Evolutionary conservation across 2,113 vertebrate species (phyloP), one percentile per base, ranked within the genome.

Genomic region (Aphyosemion australe): DNA sequence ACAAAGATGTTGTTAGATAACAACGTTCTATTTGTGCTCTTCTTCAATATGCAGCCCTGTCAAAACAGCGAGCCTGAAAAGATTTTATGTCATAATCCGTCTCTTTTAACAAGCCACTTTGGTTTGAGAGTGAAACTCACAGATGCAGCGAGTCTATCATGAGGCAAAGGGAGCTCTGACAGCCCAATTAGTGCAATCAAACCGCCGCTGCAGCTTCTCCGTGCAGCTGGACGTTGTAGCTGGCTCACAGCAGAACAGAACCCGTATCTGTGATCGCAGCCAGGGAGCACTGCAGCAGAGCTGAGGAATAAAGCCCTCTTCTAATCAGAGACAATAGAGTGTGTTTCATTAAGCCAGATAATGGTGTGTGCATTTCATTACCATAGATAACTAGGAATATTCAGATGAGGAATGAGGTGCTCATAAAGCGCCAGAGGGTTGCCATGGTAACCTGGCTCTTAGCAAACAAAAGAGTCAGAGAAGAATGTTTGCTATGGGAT

Each of bases 301-400:
- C 51, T 1, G 65, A 78, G 58, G 61, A 74, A 78, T 63, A 62
- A 65, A 80, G 84, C 74, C 58, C 58, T 78, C 74, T 19, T 67
- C 80, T 83, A 80, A 84, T 87, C 88, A 80, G 0, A 90, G 83
- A 91, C 89, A 90, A 84, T 82, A 26, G 26, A 26, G 80, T 72
- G 79, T 78, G 74, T 88, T 88, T 90, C 88, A 89, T 90, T 88
- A 85, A 88, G 85, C 87, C 80, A 67, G 79, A 91, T 89, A 88
- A 91, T 87, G 86, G 82, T 79, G 86, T 84, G 78, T 85, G 89
- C 85, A 89, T 90, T 84, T 90, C 86, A 89, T 90, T 92, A 88
- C 80, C 86, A 89, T 89, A 87, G 79, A 89, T 90, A 90, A 90
- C 82, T 80, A 87, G 82, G 87, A 66, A 84, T 88, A 89, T 89